Percentiles rank a stretch among this genome's conserved stretches.
Conservation (phyloP, 2,113 vertebrate species). For the Platichthys flesus region DNA sequence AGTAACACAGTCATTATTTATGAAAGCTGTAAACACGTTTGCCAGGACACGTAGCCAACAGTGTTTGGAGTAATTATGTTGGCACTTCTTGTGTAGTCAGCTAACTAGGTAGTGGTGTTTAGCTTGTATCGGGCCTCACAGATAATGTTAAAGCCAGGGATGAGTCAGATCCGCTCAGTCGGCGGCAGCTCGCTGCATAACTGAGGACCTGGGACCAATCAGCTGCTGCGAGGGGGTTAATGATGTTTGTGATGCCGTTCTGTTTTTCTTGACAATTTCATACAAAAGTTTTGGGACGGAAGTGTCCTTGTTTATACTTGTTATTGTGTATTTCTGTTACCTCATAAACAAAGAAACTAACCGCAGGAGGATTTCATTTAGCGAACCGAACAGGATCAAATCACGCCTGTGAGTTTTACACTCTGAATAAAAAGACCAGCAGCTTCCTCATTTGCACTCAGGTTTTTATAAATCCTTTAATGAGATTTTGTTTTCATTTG, state of each 20-base stretch:
- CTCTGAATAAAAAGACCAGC: conserved; percentile 11
- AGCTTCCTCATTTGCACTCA: conserved; percentile 12
- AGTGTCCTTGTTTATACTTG: neutral
- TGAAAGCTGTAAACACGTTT: conserved; percentile 43
- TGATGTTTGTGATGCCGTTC: conserved; percentile 6
- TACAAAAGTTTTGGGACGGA: neutral
- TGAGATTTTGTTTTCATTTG: conserved; percentile 35
- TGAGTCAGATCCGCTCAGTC: too few relatives aligned
- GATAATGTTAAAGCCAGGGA: conserved; percentile 24
- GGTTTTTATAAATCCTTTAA: conserved; percentile 40
- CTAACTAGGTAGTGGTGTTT: conserved; percentile 50
- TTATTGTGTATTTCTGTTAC: neutral
- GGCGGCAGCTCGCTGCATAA: too few relatives aligned
- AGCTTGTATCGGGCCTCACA: conserved; percentile 34
- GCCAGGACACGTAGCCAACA: conserved; percentile 42
- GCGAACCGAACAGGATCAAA: neutral
- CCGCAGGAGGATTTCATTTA: neutral
- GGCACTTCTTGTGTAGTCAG: conserved; percentile 43
- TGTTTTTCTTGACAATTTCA: neutral
- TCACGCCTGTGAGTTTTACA: neutral
- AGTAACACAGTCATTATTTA: conserved; percentile 41
- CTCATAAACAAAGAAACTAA: conserved; percentile 1
- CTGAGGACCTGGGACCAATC: too few relatives aligned
- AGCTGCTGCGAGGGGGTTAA: neutral
- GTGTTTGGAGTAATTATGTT: conserved; percentile 58